Percentiles rank a stretch among this genome's conserved stretches.
Evolutionary conservation across 2,113 vertebrate species (phyloP).

Genomic region (Scomber japonicus): DNA sequence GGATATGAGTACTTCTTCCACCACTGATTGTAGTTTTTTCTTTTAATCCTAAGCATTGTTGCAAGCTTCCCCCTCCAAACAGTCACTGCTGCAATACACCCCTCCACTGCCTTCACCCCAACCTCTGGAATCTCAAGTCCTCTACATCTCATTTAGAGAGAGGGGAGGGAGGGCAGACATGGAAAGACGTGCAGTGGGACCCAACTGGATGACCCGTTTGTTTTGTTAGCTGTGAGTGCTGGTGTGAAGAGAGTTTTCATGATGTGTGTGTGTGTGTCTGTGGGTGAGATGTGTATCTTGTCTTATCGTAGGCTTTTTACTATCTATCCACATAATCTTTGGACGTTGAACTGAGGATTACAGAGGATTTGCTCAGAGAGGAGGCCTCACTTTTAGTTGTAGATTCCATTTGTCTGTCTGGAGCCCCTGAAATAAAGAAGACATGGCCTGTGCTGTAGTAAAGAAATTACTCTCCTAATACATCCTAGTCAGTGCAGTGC

Average conservation of each 20-base stretch:
- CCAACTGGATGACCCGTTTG: conserved; percentile 52
- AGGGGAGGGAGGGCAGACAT: conserved; percentile 23
- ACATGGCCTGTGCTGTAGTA: neutral
- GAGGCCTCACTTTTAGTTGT: conserved; percentile 31
- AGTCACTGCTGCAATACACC: conserved; percentile 10
- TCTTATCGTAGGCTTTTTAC: conserved; percentile 16
- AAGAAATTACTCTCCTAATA: conserved; percentile 21
- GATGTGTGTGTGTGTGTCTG: conserved; percentile 20
- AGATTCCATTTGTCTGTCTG: conserved; percentile 43
- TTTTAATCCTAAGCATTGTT: conserved; percentile 46
- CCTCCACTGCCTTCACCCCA: conserved; percentile 23
- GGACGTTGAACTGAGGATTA: conserved; percentile 53
- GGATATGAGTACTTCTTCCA: neutral
- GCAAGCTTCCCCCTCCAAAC: conserved; percentile 19
- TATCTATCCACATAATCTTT: conserved; percentile 44
- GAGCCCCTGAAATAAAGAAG: conserved; percentile 13
- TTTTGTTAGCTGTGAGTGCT: conserved; percentile 73
- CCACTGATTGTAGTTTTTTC: conserved; percentile 9
- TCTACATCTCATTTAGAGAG: conserved; percentile 47
- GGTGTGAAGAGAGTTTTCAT: conserved; percentile 41
- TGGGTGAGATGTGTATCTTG: conserved; percentile 23
- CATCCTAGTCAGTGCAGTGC: neutral
- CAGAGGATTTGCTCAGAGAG: conserved; percentile 49
- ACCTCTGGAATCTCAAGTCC: conserved; percentile 70
- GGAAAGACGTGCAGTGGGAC: conserved; percentile 43